These are phyloP conservation scores for Nibea albiflora DNA, from an alignment of 2,113 vertebrate genomes.

Conservation along the genomic window DNA sequence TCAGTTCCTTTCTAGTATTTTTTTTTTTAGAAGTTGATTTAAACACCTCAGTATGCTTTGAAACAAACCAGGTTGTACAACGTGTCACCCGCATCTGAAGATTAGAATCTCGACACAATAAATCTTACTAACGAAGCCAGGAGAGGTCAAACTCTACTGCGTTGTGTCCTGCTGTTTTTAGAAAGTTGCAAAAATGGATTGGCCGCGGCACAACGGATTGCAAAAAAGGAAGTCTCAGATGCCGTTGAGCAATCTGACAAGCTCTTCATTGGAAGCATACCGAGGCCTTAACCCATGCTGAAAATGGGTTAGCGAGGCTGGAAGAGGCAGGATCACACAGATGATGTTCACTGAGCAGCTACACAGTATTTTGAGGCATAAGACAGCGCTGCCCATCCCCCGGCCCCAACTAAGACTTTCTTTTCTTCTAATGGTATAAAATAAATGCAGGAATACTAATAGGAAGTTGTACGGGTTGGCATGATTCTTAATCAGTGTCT, in stretches of 20 bases:
- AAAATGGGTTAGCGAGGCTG: not conserved
- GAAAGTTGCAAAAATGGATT: too few relatives aligned
- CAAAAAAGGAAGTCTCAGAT: not conserved
- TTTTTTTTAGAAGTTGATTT: not conserved
- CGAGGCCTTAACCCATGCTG: not conserved
- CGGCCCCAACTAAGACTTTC: too few relatives aligned
- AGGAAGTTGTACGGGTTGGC: not conserved
- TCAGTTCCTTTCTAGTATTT: not conserved
- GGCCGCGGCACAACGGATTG: too few relatives aligned
- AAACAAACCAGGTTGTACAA: too few relatives aligned
- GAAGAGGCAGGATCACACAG: not conserved
- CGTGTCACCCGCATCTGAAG: too few relatives aligned
- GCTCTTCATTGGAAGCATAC: not conserved
- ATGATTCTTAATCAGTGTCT: not conserved
- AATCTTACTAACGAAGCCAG: too few relatives aligned
- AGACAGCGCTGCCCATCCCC: too few relatives aligned
- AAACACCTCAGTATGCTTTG: not conserved
- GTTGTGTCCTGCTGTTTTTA: too few relatives aligned
- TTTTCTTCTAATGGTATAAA: not conserved
- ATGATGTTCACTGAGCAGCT: not conserved
- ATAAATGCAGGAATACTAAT: not conserved
- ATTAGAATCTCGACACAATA: too few relatives aligned
- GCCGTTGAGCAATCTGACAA: not conserved
- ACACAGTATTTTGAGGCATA: not conserved
- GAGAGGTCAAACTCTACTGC: too few relatives aligned